Conservation (phyloP, 2,797 vertebrate genomes). For the Paguma larvata region DNA sequence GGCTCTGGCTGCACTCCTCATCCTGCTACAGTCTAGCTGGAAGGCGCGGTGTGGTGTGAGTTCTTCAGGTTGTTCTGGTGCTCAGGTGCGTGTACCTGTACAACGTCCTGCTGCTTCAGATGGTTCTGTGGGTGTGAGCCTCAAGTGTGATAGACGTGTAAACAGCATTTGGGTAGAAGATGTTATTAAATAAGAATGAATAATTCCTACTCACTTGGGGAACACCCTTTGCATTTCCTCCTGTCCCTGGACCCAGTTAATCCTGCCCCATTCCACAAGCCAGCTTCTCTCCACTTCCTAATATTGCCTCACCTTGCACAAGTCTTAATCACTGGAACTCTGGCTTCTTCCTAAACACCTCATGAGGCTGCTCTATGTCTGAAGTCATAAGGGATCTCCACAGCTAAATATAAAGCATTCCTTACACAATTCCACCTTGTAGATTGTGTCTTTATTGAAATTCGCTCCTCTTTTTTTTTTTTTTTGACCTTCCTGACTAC, state of each 20-base stretch:
- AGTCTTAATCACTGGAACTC: background rate
- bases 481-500: background rate
- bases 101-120: background rate
- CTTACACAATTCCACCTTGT: background rate
- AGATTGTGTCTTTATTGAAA: background rate
- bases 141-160: background rate
- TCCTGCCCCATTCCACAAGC: background rate
- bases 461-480: background rate
- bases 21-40: background rate
- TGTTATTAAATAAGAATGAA: background rate
- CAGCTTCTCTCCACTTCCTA: background rate
- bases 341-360: background rate
- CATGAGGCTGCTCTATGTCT: background rate
- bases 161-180: background rate
- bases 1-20: background rate
- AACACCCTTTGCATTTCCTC: background rate
- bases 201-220: background rate
- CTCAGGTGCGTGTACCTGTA: rapidly evolving
- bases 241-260: background rate
- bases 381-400: background rate
- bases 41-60: background rate
- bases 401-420: background rate
- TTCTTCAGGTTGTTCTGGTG: background rate
- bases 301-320: background rate
- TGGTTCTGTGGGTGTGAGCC: background rate